Evolutionary conservation across 1,140 invertebrate genomes (phyloP).

Genomic region (Aphelinus certus): DNA sequence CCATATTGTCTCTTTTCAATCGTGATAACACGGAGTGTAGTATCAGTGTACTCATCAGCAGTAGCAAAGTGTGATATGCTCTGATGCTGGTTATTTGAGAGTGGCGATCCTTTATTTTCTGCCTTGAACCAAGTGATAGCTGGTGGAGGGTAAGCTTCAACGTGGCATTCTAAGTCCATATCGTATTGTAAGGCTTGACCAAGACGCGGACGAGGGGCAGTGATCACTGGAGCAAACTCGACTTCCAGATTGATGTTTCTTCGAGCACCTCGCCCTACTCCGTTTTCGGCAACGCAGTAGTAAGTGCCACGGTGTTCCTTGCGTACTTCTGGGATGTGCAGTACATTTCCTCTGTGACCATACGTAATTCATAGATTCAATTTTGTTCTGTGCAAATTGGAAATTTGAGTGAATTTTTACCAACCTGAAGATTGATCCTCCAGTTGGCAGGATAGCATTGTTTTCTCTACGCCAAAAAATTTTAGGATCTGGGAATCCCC

Average conservation of each 20-base stretch:
- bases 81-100: conserved; percentile 91
- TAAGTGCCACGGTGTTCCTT: conserved; percentile 93
- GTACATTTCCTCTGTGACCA: conserved; percentile 79
- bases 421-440: conserved; percentile 79
- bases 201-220: conserved; percentile 80
- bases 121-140: conserved; percentile 90
- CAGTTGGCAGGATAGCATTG: conserved; percentile 90
- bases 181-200: conserved; percentile 91
- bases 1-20: conserved; percentile 92
- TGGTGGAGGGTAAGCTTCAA: conserved; percentile 91
- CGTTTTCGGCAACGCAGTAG: conserved; percentile 93
- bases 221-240: conserved; percentile 87
- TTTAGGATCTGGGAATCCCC: conserved; percentile 81
- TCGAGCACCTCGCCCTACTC: conserved; percentile 83
- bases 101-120: conserved; percentile 66
- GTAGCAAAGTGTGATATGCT: conserved; percentile 89
- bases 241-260: conserved; percentile 90
- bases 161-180: conserved; percentile 91
- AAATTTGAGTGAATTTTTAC: neutral
- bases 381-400: neutral
- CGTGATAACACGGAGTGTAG: conserved; percentile 86
- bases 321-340: conserved; percentile 81
- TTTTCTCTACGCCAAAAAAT: conserved; percentile 93
- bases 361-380: neutral
- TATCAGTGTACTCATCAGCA: conserved; percentile 89